phyloP scores from a whole-genome alignment of 2,888 invertebrate genomes.

The Xestia xanthographa region DNA sequence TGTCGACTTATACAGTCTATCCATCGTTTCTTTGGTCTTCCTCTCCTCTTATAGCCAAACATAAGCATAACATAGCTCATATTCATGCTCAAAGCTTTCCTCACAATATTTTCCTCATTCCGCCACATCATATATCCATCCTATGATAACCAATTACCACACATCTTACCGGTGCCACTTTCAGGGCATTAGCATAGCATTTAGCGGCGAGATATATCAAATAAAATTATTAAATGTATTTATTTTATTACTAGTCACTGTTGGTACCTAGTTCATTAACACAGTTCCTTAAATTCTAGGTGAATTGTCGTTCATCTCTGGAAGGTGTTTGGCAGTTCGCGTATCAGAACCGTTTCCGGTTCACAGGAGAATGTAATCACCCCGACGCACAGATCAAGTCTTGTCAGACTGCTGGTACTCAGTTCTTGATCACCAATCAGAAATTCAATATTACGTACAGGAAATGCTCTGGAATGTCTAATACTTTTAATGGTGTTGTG shows the following conservation, averaged over 20 bases:
- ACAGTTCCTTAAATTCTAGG: constrained; percentile 75
- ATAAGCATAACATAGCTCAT: no score
- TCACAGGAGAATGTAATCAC: constrained; percentile 97
- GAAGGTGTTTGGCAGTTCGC: constrained; percentile 99
- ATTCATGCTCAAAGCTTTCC: not conserved
- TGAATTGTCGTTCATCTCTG: constrained; percentile 97
- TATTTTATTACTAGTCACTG: not conserved
- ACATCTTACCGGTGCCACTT: not conserved
- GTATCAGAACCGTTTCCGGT: constrained; percentile 96
- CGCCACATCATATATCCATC: not conserved
- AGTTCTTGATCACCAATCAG: constrained; percentile 98
- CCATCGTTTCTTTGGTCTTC: not conserved
- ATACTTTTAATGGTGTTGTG: constrained; percentile 97
- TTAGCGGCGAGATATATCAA: no score
- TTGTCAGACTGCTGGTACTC: constrained; percentile 98
- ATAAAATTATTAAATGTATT: not conserved
- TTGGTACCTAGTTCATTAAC: not conserved
- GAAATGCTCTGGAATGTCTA: constrained; percentile 96
- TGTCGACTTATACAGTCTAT: not conserved
- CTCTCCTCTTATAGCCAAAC: not conserved
- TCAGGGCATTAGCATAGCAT: not conserved
- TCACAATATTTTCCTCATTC: not conserved
- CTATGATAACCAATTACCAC: not conserved
- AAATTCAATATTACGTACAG: constrained; percentile 98
- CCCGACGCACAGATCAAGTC: constrained; percentile 97